phyloP scores from a whole-genome alignment of 2,888 invertebrate species.

The Diarsia rubi region DNA sequence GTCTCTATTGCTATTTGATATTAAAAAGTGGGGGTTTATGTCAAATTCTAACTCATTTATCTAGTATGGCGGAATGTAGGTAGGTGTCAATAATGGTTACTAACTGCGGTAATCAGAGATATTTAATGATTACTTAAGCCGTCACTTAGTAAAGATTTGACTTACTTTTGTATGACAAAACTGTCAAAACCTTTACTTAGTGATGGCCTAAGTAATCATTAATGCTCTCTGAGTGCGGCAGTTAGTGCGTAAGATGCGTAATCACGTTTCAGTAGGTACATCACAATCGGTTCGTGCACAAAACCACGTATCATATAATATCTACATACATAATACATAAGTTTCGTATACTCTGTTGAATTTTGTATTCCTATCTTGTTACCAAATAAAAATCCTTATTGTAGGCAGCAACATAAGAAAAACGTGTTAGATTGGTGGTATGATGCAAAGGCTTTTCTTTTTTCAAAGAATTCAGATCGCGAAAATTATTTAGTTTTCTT shows the following conservation, averaged over 20 bases:
- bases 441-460: slow-evolving; percentile 36
- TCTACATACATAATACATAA: slow-evolving; percentile 29
- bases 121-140: too few relatives aligned
- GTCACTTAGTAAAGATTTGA: too few relatives aligned
- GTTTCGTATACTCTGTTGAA: slow-evolving; percentile 32
- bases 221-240: too few relatives aligned
- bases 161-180: too few relatives aligned
- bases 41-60: too few relatives aligned
- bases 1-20: too few relatives aligned
- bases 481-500: slow-evolving; percentile 27
- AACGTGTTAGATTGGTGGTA: slow-evolving; percentile 46
- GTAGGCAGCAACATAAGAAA: slow-evolving; percentile 36
- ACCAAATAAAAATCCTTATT: slow-evolving; percentile 54
- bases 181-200: too few relatives aligned
- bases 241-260: neutral
- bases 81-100: too few relatives aligned
- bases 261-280: slow-evolving; percentile 1
- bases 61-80: too few relatives aligned
- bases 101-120: too few relatives aligned
- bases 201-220: too few relatives aligned
- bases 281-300: slow-evolving; percentile 18
- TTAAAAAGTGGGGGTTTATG: too few relatives aligned
- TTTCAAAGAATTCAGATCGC: slow-evolving; percentile 28
- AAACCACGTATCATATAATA: slow-evolving; percentile 34
- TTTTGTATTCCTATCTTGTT: slow-evolving; percentile 60